These are phyloP conservation scores for Athrips mouffetella DNA, from an alignment of 2,888 invertebrate genomes.

Conservation along the genomic window DNA sequence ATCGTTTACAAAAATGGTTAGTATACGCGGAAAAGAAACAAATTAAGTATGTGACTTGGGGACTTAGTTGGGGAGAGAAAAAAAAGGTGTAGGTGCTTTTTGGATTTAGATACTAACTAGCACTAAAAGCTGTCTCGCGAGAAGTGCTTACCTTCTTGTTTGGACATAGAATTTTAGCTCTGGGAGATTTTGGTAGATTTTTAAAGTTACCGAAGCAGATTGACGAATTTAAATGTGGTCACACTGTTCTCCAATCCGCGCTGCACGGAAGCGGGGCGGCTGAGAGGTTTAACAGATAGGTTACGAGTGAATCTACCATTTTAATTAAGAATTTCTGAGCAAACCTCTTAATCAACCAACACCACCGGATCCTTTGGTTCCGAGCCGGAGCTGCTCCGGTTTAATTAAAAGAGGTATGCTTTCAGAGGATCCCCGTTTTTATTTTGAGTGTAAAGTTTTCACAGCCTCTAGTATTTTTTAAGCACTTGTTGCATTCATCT, in stretches of 20 bases:
- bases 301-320: slow-evolving; percentile 14
- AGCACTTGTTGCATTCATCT: slow-evolving; percentile 8
- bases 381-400: slow-evolving; percentile 2
- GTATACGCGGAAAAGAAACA: no score
- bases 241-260: slow-evolving; percentile 1
- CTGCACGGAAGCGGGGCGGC: slow-evolving; percentile 9
- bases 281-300: slow-evolving; percentile 10
- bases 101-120: no score
- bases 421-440: slow-evolving; percentile 9
- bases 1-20: no score
- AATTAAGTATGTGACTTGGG: no score
- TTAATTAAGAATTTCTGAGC: slow-evolving; percentile 20
- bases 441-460: background rate
- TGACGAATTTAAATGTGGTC: background rate
- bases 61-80: no score
- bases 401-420: slow-evolving; percentile 18
- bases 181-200: no score
- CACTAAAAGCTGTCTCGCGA: no score
- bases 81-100: no score
- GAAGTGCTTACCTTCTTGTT: no score
- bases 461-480: no score
- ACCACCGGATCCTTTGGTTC: slow-evolving; percentile 12
- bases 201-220: background rate
- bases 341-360: slow-evolving; percentile 20
- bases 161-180: no score